A percentile compares a stretch with the other conserved stretches of the same genome.
Conservation (phyloP, 1,140 invertebrate species). For the Ceratina japonica region DNA sequence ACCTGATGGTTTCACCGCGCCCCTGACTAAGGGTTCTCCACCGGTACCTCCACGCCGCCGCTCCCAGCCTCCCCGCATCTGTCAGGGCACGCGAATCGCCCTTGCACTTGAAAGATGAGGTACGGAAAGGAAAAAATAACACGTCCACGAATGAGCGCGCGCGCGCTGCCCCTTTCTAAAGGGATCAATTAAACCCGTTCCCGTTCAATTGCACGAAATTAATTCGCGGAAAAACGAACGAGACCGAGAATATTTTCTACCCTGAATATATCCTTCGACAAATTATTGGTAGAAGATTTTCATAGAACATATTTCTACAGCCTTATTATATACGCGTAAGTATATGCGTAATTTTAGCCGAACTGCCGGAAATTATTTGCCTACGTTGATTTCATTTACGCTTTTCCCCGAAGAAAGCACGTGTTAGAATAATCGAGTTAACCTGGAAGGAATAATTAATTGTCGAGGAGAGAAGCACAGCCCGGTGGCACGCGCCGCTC, state of each 20-base stretch:
- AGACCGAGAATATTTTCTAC: not conserved
- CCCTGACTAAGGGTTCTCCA: slow-evolving; percentile 52
- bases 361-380: not conserved
- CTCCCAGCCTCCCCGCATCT: slow-evolving; percentile 72
- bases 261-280: not conserved
- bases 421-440: slow-evolving; percentile 25
- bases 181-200: slow-evolving; percentile 28
- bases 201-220: slow-evolving; percentile 33
- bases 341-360: too few relatives aligned
- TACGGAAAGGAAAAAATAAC: slow-evolving; percentile 68
- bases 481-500: not conserved
- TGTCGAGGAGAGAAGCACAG: not conserved
- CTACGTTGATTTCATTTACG: not conserved
- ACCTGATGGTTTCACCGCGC: slow-evolving; percentile 70
- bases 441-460: slow-evolving; percentile 25
- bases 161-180: slow-evolving; percentile 15
- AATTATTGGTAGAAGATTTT: too few relatives aligned
- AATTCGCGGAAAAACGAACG: not conserved
- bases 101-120: slow-evolving; percentile 63
- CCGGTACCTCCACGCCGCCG: slow-evolving; percentile 30
- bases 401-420: not conserved
- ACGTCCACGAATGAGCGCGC: slow-evolving; percentile 1
- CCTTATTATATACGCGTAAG: too few relatives aligned
- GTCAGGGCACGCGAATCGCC: slow-evolving; percentile 73
- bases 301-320: too few relatives aligned